These are phyloP conservation scores for Thyatira batis DNA, from an alignment of 2,888 invertebrate genomes.

Conservation along the genomic window DNA sequence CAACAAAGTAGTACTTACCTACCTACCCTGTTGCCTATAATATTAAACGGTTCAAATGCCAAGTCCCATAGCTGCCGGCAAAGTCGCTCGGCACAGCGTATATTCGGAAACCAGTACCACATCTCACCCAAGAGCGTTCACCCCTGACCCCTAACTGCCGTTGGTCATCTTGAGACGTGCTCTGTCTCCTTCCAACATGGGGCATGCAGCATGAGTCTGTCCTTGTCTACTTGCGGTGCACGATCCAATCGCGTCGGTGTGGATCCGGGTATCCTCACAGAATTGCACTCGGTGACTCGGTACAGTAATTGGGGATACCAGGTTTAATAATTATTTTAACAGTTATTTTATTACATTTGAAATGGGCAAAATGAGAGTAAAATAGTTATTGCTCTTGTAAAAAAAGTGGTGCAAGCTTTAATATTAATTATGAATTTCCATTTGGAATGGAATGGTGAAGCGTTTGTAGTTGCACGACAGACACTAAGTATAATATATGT, in stretches of 20 bases:
- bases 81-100: constrained; percentile 34
- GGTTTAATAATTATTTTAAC: background rate
- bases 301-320: constrained; percentile 39
- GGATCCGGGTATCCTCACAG: constrained; percentile 77
- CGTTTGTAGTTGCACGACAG: no score
- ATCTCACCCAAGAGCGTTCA: constrained; percentile 78
- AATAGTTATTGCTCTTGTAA: no score
- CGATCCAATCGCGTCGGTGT: constrained; percentile 67
- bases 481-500: no score
- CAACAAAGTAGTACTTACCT: background rate
- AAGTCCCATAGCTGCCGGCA: constrained; percentile 43
- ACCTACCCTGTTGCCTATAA: background rate
- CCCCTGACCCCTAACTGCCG: constrained; percentile 77
- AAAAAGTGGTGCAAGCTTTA: no score
- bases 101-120: constrained; percentile 33
- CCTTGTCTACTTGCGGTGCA: constrained; percentile 59
- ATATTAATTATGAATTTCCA: no score
- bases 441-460: no score
- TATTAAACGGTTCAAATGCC: constrained; percentile 4
- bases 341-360: background rate
- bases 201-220: constrained; percentile 24
- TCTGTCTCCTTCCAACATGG: constrained; percentile 42
- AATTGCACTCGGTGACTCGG: constrained; percentile 66
- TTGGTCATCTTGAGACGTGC: constrained; percentile 74
- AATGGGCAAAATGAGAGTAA: no score